Evolutionary conservation across 2,113 vertebrate species (phyloP), one percentile per base, ranked within the genome.

Genomic region (Kryptolebias marmoratus): DNA sequence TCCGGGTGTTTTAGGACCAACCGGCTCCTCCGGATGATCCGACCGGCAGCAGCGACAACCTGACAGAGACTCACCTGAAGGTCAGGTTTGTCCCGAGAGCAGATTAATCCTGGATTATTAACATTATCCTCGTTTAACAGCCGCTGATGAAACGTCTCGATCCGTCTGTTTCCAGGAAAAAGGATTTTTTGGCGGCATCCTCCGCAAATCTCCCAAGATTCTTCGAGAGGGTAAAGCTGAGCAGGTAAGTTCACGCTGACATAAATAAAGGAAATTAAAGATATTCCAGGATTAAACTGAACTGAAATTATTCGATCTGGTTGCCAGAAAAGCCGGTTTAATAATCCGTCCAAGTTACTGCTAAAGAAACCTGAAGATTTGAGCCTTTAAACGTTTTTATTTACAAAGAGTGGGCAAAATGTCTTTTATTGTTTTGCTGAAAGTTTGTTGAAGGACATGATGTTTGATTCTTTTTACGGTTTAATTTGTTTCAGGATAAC

Each of bases 141-240:
- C 22, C 22, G 22, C 22, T 22, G 22, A 22, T 22, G 22, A 22
- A 22, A 22, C 22, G 22, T 22, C 22, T 22, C 22, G 22, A 22
- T 22, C 22, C 22, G 12, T 15, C 48, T 49, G 15, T 68, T 11
- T 3, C 2, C 72, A 87, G 83, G 87, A 90, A 16, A 86, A 87
- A 7, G 80, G 81, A 3, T 72, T 89, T 42, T 87, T 90, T 50
- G 72, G 72, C 4, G 16, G 75, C 57, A 83, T 90, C 3, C 78
- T 86, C 12, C 72, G 73, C 18, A 86, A 71, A 52, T 42, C 85
- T 67, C 69, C 81, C 3, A 91, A 85, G 64, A 27, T 63, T 27
- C 64, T 73, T 3, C 48, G 8, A 31, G 83, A 86, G 8, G 68
- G 4, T 32, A 18, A 55, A 10, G 11, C 54, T 9, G 55, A 9